Percentiles rank a stretch among this genome's conserved stretches.
phyloP scores from a whole-genome alignment of 2,113 vertebrate species.

The Melanerpes formicivorus region DNA sequence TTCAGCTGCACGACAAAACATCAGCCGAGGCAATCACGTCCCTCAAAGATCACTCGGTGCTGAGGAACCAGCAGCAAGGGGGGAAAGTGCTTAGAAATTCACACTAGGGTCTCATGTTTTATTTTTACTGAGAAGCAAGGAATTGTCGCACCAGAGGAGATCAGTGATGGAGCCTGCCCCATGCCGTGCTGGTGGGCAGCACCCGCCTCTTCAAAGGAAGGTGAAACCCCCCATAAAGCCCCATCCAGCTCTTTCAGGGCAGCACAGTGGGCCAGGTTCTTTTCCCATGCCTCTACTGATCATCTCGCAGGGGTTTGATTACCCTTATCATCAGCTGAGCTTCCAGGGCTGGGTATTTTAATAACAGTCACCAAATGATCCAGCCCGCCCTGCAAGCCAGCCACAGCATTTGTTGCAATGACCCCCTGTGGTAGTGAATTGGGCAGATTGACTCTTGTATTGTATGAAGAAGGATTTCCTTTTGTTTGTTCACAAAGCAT shows the following conservation, averaged over 20 bases:
- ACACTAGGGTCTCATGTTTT: background rate
- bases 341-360: slow-evolving; percentile 31
- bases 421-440: slow-evolving; percentile 51
- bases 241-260: fast-evolving
- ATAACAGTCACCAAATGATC: slow-evolving; percentile 41
- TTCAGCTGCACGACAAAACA: background rate
- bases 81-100: background rate
- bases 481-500: slow-evolving; percentile 71
- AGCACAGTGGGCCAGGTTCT: background rate
- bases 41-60: background rate
- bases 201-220: background rate
- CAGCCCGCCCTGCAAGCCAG: background rate
- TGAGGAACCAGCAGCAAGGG: fast-evolving
- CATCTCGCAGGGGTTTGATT: background rate
- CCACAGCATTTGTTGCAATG: slow-evolving; percentile 8
- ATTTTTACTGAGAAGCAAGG: background rate
- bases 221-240: background rate
- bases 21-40: fast-evolving
- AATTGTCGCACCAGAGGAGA: background rate
- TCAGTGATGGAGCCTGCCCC: background rate
- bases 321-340: slow-evolving; percentile 5
- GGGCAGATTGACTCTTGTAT: background rate
- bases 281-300: background rate
- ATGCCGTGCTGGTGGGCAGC: background rate
- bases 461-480: slow-evolving; percentile 68